A percentile compares a stretch with the other conserved stretches of the same genome.
Conservation (phyloP, 2,797 vertebrate species). For the Semaprochilodus insignis region DNA sequence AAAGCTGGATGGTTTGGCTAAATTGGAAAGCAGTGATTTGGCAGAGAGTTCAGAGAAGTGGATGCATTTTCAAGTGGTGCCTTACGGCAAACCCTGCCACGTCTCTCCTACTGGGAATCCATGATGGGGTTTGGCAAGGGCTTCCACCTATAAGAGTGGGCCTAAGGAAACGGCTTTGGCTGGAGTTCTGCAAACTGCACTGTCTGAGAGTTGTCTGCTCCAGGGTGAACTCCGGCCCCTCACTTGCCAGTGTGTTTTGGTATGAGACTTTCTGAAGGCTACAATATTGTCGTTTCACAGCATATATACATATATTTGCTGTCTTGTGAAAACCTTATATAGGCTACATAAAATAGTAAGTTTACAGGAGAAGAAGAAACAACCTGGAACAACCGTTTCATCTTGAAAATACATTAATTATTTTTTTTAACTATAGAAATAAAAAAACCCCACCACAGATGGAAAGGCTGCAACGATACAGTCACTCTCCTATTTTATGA, state of each 20-base stretch:
- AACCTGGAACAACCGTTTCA: too few species aligned
- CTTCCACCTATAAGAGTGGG: constrained; percentile 73
- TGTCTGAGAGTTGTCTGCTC: constrained; percentile 10
- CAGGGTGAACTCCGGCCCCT: constrained; percentile 63
- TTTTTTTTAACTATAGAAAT: too few species aligned
- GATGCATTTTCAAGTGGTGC: constrained; percentile 73
- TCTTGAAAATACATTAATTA: too few species aligned
- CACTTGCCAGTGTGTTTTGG: background rate
- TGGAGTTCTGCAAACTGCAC: constrained; percentile 34
- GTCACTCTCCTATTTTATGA: too few species aligned
- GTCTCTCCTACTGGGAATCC: constrained; percentile 70
- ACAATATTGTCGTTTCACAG: background rate
- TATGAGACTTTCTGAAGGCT: background rate
- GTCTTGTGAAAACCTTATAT: too few species aligned
- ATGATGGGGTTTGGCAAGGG: constrained; percentile 78
- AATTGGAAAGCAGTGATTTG: constrained; percentile 67
- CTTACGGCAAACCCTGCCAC: constrained; percentile 68
- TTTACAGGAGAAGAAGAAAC: too few species aligned
- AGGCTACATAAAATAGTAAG: too few species aligned
- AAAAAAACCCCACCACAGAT: too few species aligned
- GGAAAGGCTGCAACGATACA: too few species aligned
- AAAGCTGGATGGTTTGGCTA: constrained; percentile 25
- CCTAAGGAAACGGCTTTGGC: constrained; percentile 70
- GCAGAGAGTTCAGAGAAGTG: constrained; percentile 67
- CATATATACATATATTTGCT: background rate